Percentiles rank a stretch among this genome's conserved stretches.
Evolutionary conservation across 2,113 vertebrate genomes (phyloP).

Genomic region (Limnothrissa miodon): DNA sequence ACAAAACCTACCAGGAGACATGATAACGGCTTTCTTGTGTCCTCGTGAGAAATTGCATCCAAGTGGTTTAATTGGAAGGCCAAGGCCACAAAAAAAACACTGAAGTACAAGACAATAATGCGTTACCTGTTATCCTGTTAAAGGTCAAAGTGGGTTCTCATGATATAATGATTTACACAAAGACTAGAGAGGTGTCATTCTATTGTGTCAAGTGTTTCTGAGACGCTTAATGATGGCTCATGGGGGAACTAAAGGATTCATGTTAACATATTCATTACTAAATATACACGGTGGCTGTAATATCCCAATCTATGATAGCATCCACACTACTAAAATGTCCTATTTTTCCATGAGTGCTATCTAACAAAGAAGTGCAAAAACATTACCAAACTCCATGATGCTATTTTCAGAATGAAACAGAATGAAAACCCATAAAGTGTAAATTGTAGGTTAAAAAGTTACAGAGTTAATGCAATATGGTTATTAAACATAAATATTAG

Average conservation of each 20-base stretch:
- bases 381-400: too few species aligned
- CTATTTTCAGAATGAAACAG: too few species aligned
- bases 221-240: neutral
- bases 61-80: conserved; percentile 49
- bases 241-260: neutral
- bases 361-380: too few species aligned
- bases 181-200: neutral
- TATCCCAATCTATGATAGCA: neutral
- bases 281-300: neutral
- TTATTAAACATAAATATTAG: too few species aligned
- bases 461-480: too few species aligned
- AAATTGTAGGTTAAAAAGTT: too few species aligned
- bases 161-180: neutral
- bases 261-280: neutral
- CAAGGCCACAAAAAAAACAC: conserved; percentile 19
- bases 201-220: neutral
- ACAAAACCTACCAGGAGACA: conserved; percentile 40
- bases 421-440: too few species aligned
- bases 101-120: conserved; percentile 37
- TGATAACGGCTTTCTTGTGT: conserved; percentile 47
- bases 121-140: neutral
- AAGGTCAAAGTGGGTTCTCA: neutral
- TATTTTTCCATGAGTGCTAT: too few species aligned
- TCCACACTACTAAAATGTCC: neutral
- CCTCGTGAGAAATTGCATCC: conserved; percentile 55